Percentiles rank a stretch among this genome's conserved stretches.
Evolutionary conservation across 2,888 invertebrate species (phyloP).

Genomic region (Brachyptera risi): DNA sequence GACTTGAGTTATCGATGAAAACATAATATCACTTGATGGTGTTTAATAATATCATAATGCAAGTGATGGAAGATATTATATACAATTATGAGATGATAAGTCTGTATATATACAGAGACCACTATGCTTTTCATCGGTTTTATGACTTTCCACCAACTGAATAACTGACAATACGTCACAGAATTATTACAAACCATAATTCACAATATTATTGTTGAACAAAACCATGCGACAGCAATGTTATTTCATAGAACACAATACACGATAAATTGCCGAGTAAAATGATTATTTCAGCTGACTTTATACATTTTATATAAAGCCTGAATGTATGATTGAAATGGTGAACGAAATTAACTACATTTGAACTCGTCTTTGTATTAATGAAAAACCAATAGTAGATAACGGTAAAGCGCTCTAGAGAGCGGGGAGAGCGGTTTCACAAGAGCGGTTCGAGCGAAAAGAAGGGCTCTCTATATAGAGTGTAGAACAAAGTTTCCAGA

Average conservation of each 20-base stretch:
- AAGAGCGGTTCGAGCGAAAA: neutral
- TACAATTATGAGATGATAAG: too few relatives aligned
- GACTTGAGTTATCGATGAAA: too few relatives aligned
- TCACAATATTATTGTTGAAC: too few relatives aligned
- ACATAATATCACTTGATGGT: too few relatives aligned
- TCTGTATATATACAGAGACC: too few relatives aligned
- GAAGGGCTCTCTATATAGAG: neutral
- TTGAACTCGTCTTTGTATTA: conserved; percentile 9
- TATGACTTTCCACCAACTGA: too few relatives aligned
- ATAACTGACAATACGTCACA: too few relatives aligned
- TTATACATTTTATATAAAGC: neutral
- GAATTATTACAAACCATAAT: too few relatives aligned
- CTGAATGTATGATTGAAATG: conserved; percentile 7
- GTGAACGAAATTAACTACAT: conserved; percentile 9
- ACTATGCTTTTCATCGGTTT: too few relatives aligned
- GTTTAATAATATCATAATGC: too few relatives aligned
- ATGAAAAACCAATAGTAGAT: neutral
- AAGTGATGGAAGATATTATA: too few relatives aligned
- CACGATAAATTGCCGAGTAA: neutral
- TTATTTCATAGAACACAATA: neutral
- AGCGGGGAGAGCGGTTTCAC: neutral
- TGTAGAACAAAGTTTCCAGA: neutral
- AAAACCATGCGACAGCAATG: too few relatives aligned
- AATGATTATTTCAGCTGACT: neutral
- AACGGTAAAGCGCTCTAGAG: neutral